phyloP scores from a whole-genome alignment of 2,797 vertebrate genomes.

The Enteromius mattozi region DNA sequence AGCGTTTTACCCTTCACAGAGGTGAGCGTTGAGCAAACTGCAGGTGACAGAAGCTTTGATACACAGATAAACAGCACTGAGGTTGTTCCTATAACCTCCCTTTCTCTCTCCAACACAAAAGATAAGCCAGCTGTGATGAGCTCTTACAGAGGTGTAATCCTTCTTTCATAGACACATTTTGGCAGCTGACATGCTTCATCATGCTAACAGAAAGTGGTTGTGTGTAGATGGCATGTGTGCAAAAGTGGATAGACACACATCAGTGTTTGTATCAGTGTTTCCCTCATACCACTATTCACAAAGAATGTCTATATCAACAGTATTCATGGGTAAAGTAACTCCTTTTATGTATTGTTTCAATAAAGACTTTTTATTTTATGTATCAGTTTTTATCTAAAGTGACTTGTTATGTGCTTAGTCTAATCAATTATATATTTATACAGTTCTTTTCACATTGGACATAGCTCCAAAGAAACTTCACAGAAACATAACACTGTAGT shows the following conservation, averaged over 20 bases:
- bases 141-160: slow-evolving; percentile 14
- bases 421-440: neutral
- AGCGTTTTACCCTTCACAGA: slow-evolving; percentile 44
- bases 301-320: neutral
- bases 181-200: neutral
- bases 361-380: neutral
- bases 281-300: neutral
- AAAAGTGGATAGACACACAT: neutral
- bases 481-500: neutral
- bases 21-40: slow-evolving; percentile 42
- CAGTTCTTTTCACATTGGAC: neutral
- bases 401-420: neutral
- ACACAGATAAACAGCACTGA: slow-evolving; percentile 38
- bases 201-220: neutral
- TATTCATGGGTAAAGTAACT: neutral
- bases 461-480: neutral
- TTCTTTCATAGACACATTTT: slow-evolving; percentile 9
- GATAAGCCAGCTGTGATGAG: slow-evolving; percentile 38
- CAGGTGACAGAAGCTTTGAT: slow-evolving; percentile 48
- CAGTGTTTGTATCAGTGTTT: neutral
- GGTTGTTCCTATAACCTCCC: slow-evolving; percentile 25
- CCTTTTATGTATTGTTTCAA: neutral
- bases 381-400: neutral
- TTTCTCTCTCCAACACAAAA: slow-evolving; percentile 1
- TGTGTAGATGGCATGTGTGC: neutral